Conservation (phyloP, 2,797 vertebrate genomes). For the Meda fulgida region DNA sequence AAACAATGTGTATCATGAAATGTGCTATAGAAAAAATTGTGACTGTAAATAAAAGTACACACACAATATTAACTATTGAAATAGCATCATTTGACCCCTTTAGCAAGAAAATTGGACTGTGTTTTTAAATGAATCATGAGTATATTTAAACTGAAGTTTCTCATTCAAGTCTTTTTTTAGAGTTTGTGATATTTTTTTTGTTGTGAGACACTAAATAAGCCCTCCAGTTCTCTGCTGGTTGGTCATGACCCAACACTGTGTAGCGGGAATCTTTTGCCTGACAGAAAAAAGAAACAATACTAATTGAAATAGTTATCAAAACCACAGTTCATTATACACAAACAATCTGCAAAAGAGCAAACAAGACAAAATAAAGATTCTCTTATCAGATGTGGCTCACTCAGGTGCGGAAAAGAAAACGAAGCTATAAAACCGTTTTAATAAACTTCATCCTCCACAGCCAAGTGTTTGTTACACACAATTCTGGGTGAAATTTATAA, state of each 20-base stretch:
- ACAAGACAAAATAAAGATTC: neutral
- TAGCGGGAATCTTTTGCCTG: neutral
- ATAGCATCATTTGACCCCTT: neutral
- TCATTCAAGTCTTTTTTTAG: neutral
- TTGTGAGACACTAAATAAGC: constrained; percentile 6
- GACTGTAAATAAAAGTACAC: neutral
- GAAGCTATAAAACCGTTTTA: constrained; percentile 21
- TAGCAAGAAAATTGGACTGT: neutral
- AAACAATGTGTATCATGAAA: neutral
- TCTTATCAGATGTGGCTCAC: neutral
- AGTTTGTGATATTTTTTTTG: neutral
- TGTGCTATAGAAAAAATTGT: neutral
- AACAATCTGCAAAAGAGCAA: constrained; percentile 9
- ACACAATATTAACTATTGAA: neutral
- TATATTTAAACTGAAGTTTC: neutral
- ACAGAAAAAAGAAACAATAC: neutral
- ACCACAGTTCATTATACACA: neutral
- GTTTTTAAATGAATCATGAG: constrained; percentile 11
- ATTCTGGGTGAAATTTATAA: neutral
- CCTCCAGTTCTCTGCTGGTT: neutral
- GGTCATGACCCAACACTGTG: neutral
- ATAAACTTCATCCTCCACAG: constrained; percentile 22
- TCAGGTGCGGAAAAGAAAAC: constrained; percentile 9
- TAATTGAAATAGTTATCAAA: neutral
- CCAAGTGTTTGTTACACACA: neutral